Base-by-base conservation (phyloP, 1,140 invertebrate genomes). In the Trachelipus rathkii region DNA sequence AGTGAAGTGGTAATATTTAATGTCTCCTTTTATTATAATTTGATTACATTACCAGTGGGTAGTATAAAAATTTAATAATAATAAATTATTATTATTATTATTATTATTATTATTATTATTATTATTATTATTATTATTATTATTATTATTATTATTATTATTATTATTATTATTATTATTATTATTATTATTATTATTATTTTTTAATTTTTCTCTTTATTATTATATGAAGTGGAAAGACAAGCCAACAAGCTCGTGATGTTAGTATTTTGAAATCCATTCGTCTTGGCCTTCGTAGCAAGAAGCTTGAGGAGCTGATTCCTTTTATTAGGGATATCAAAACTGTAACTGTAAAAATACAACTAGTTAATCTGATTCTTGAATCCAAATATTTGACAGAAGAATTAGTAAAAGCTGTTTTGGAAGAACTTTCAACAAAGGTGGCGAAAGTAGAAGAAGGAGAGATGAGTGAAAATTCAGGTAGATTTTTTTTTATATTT, bases 181-280 rank as follows among this genome's bases (percentile, higher is more conserved):
- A 60, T 60, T 60, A 60, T 60, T 60, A 60, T 60, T 60, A 60
- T 60, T 60, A 15, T 60, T 15, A 60, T 60, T 60, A 15, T 15
- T 60, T 3, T 60, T 15, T 60, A 60, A 60, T 60, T 60, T 60
- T 60, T 60, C 8, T 6, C 33, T 33, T 33, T 6, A 3, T 33
- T 33, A 33, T 33, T 33, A 33, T 6, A 33, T 33, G 6, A 33
- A 60, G 50, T 60, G 50, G 50, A 8, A 60, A 60, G 8, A 60
- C 50, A 19, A 60, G 50, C 50, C 11, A 19, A 8, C 50, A 60
- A 60, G 50, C 50, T 13, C 8, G 50, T 19, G 50, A 60, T 60
- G 50, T 60, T 15, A 13, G 19, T 60, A 15, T 60, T 15, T 19
- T 60, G 19, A 60, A 60, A 19, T 60, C 50, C 19, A 15, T 60